phyloP scores from a whole-genome alignment of 1,140 invertebrate species.

The Chlorops oryzae region DNA sequence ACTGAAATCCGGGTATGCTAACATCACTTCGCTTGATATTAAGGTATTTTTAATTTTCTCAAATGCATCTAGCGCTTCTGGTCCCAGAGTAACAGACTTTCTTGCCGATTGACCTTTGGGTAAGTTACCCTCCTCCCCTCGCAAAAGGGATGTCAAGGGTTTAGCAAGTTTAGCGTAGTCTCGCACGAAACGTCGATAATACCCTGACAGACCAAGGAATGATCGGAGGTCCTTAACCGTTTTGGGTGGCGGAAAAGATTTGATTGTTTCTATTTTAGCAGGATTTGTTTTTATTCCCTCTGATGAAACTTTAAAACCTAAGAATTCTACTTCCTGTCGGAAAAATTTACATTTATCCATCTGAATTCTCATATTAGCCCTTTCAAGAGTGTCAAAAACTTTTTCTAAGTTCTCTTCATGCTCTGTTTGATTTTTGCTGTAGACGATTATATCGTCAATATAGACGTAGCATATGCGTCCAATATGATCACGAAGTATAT shows the following conservation, averaged over 20 bases:
- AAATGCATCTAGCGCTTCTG: background rate
- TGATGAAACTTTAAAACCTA: constrained; percentile 17
- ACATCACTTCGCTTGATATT: constrained; percentile 15
- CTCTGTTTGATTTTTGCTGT: constrained; percentile 17
- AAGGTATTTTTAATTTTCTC: constrained; percentile 4
- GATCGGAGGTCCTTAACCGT: constrained; percentile 13
- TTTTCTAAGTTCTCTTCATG: constrained; percentile 30
- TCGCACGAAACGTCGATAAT: too few species aligned
- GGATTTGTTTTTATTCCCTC: constrained; percentile 18
- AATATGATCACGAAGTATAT: constrained; percentile 6
- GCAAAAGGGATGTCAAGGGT: too few species aligned
- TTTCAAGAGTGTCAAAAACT: constrained; percentile 31
- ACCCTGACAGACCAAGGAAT: constrained; percentile 25
- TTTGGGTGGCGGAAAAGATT: constrained; percentile 10
- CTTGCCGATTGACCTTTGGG: constrained; percentile 8
- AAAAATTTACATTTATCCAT: constrained; percentile 28
- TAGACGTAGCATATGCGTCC: constrained; percentile 6
- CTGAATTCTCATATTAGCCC: constrained; percentile 21
- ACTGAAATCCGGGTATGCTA: constrained; percentile 34
- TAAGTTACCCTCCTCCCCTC: constrained; percentile 10
- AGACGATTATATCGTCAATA: constrained; percentile 8
- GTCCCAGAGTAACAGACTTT: background rate
- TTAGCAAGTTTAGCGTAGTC: too few species aligned
- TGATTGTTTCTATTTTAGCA: constrained; percentile 11
- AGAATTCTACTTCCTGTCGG: constrained; percentile 18